Percentiles rank a stretch among this genome's conserved stretches.
phyloP scores from a whole-genome alignment of 2,888 invertebrate species.

The Nomada ruficornis region DNA sequence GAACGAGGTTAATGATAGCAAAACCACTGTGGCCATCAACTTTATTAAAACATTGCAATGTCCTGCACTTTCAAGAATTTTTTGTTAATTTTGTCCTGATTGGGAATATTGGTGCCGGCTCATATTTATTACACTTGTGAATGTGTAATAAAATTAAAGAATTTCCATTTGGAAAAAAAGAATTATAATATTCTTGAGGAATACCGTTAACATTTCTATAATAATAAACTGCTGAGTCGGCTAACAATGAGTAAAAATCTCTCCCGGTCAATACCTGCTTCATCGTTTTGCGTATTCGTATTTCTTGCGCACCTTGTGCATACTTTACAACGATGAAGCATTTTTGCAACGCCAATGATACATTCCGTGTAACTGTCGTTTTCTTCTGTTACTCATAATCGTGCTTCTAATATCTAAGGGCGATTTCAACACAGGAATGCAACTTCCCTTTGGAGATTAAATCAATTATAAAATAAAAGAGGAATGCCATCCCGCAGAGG shows the following conservation, averaged over 20 bases:
- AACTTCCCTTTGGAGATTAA: not conserved
- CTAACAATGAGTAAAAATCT: not conserved
- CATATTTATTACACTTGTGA: not conserved
- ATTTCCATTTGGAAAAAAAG: not conserved
- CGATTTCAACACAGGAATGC: not conserved
- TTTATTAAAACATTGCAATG: no score
- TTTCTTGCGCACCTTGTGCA: not conserved
- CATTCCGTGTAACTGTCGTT: not conserved
- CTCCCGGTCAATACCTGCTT: not conserved
- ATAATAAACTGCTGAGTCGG: constrained; percentile 11
- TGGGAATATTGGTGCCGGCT: no score
- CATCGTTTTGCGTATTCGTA: constrained; percentile 7
- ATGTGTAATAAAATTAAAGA: not conserved
- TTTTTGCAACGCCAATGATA: constrained; percentile 8
- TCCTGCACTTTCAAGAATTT: not conserved
- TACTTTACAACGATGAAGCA: constrained; percentile 4
- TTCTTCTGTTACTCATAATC: not conserved
- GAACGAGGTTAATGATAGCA: not conserved
- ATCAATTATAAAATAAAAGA: constrained; percentile 1
- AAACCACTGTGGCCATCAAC: not conserved
- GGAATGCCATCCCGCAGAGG: not conserved
- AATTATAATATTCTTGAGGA: not conserved
- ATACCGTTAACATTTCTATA: not conserved
- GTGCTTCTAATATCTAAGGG: constrained; percentile 6
- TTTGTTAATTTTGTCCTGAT: not conserved